Evolutionary conservation across 2,888 invertebrate genomes (phyloP).

Genomic region (Microdon myrmicae): DNA sequence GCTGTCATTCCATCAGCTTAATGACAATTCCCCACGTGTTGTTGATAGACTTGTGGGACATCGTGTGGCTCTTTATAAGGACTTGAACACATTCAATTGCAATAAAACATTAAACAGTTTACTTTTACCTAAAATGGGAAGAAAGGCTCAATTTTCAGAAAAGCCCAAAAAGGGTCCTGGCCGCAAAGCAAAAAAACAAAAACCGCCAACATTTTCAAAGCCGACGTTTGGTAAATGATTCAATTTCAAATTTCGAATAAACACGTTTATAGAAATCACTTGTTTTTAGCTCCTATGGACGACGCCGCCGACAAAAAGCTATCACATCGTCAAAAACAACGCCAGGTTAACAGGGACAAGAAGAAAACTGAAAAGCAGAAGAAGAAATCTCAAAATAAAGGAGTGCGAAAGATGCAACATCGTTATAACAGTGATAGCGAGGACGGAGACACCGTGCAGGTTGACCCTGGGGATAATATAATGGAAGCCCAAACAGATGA

Average conservation of each 20-base stretch:
- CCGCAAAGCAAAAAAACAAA: conserved; percentile 86
- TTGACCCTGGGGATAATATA: conserved; percentile 55
- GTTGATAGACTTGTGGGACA: conserved; percentile 19
- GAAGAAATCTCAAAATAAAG: conserved; percentile 56
- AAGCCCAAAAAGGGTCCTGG: conserved; percentile 85
- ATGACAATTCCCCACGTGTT: conserved; percentile 34
- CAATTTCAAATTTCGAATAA: background rate
- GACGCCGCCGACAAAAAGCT: conserved; percentile 70
- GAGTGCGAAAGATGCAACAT: conserved; percentile 54
- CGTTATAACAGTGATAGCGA: conserved; percentile 61
- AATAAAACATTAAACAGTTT: too few relatives aligned
- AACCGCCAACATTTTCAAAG: conserved; percentile 73
- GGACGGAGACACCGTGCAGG: conserved; percentile 53
- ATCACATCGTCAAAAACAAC: conserved; percentile 77
- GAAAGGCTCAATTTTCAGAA: conserved; percentile 84
- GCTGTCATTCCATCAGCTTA: conserved; percentile 7
- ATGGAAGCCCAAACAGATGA: conserved; percentile 56
- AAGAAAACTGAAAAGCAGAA: conserved; percentile 67
- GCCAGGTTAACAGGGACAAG: conserved; percentile 72
- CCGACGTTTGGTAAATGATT: conserved; percentile 61
- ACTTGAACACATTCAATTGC: background rate
- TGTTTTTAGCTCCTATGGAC: conserved; percentile 63
- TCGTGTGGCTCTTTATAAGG: conserved; percentile 21
- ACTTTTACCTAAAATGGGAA: conserved; percentile 81
- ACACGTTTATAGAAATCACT: conserved; percentile 4